phyloP scores from a whole-genome alignment of 2,888 invertebrate genomes.

The Dorcus parallelipipedus region DNA sequence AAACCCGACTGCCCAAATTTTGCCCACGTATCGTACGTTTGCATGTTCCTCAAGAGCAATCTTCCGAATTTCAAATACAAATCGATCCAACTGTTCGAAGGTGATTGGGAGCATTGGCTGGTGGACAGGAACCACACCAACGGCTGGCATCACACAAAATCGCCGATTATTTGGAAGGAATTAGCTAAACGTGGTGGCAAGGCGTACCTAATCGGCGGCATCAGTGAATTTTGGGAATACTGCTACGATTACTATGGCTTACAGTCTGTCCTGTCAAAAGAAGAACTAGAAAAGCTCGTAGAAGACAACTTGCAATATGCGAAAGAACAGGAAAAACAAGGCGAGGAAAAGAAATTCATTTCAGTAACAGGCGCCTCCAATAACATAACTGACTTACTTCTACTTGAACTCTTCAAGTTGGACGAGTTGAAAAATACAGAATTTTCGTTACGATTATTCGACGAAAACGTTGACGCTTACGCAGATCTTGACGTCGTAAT shows the following conservation, averaged over 20 bases:
- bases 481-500: constrained; percentile 3
- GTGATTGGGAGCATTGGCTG: constrained; percentile 58
- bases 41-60: constrained; percentile 53
- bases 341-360: constrained; percentile 18
- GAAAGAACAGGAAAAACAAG: neutral
- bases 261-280: constrained; percentile 37
- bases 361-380: constrained; percentile 36
- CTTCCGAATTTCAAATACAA: constrained; percentile 57
- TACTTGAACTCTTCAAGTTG: constrained; percentile 35
- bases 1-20: constrained; percentile 53
- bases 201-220: constrained; percentile 57
- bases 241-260: constrained; percentile 58
- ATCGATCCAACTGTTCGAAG: constrained; percentile 49
- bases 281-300: constrained; percentile 35
- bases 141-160: constrained; percentile 55
- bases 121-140: constrained; percentile 51
- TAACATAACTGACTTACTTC: constrained; percentile 23
- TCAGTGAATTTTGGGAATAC: constrained; percentile 60
- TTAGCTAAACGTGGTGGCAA: constrained; percentile 54
- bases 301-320: constrained; percentile 31
- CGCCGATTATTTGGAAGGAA: constrained; percentile 63
- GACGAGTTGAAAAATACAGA: constrained; percentile 30
- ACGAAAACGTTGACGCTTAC: constrained; percentile 27
- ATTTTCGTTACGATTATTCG: constrained; percentile 36
- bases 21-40: constrained; percentile 54